Base-by-base conservation (phyloP, 2,888 invertebrate genomes). In the Rhagonycha lutea region DNA sequence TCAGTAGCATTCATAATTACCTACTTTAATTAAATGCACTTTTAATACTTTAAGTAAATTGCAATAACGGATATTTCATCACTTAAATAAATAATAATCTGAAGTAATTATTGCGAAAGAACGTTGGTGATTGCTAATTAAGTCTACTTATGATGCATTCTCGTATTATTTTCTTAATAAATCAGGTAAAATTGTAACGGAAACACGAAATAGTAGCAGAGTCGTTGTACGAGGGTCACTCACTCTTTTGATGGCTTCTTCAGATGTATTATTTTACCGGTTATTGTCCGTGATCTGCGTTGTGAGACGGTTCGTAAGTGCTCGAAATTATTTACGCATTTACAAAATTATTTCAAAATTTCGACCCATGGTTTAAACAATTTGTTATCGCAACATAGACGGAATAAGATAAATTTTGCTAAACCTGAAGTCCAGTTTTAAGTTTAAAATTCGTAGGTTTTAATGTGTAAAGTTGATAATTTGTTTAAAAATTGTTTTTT, bases 221-320 rank as follows among this genome's bases (percentile, higher is more conserved):
- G 24, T 62, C 62, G 62, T 62, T 65, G 26, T 23, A 32, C 69
- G 70, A 73, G 76, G 76, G 76, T 76, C 76, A 76, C 61, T 76
- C 76, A 76, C 76, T 77, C 76, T 77, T 70, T 68, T 70, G 74
- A 73, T 69, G 68, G 72, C 74, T 77, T 68, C 69, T 74, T 74
- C 67, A 71, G 76, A 71, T 74, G 77, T 74, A 74, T 69, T 74
- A 74, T 72, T 74, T 77, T 77, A 74, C 72, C 72, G 72, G 77
- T 77, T 76, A 74, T 76, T 76, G 76, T 76, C 69, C 76, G 76
- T 60, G 70, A 76, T 70, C 68, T 61, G n/a, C 62, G 32, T 32
- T 70, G 62, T 26, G 61, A 70, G 73, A 68, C 76, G 73, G 76
- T 68, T 61, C 12, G n/a, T 24, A 32, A 28, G 18, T 47, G 28